Base-by-base conservation (phyloP, 2,888 invertebrate genomes). In the Catocala nupta region DNA sequence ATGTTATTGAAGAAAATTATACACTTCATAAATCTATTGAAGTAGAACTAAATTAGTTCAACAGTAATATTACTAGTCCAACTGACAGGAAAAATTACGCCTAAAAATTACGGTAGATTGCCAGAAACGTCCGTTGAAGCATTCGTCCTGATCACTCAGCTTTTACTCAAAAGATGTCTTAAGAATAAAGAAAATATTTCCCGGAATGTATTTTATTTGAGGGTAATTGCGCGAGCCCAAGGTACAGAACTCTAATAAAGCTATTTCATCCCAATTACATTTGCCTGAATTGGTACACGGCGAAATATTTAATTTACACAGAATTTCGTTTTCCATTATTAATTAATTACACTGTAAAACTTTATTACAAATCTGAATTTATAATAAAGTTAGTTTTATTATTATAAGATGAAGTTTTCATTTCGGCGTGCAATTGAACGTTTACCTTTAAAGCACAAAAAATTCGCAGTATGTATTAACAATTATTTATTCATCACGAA, bases 271-370 rank as follows among this genome's bases (percentile, higher is more conserved):
- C 44, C 54, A 57, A 62, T 57, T 57, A 53, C 48, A 53, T 52
- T 62, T 42, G 42, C 10, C 43, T 49, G 34, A 49, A 12, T 52
- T 16, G 33, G 53, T 48, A 50, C 54, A 54, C 47, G 33, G 33
- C n/a, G 36, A 60, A 60, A 60, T 60, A 43, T 56, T 56, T 60
- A 50, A 53, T 53, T 62, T 53, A 53, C 52, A 58, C 45, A 13
- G 16, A 56, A 56, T 62, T 56, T 33, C 48, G 39, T 42, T 45
- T 45, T 11, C 25, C 43, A 16, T 47, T 55, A 47, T 36, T 48
- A 60, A 60, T 55, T 54, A 44, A 55, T 55, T 55, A 16, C 13
- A 39, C 42, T 12, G 13, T 12, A 12, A 60, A 39, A 39, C 9
- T 7, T 39, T 49, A 53, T 44, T 44, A 56, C 43, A 44, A 13